Base-by-base conservation (phyloP, 2,888 invertebrate genomes). In the Callosobruchus maculatus region DNA sequence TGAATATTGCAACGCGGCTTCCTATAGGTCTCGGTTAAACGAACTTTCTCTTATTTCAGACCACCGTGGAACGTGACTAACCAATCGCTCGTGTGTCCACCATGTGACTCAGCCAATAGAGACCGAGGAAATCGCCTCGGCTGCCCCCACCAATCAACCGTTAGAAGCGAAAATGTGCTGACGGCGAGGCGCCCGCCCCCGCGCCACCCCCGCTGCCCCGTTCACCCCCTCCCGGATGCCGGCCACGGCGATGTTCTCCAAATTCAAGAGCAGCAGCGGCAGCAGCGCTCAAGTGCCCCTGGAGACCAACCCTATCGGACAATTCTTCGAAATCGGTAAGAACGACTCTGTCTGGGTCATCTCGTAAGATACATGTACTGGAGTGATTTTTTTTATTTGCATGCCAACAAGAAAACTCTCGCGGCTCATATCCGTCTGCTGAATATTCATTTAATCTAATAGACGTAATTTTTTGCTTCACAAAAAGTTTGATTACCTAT, bases 261-360 rank as follows among this genome's bases (percentile, higher is more conserved):
- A 93, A 88, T 92, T 93, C 85, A 93, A 92, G 85, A 90, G 91
- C 86, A 87, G 90, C 84, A 87, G 90, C 84, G 49, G 9, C 49
- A 86, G 87, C 83, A 86, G 86, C 83, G 84, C 86, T 81, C 88
- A 90, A 85, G 88, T 86, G 83, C 89, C 90, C 76, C 87, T 92
- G 78, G 94, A 94, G 83, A 91, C 90, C 81, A 95, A 95, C 87
- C 96, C 97, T 67, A 96, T 98, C 83, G 91, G 93, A 84, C 93
- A 95, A 84, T 93, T 93, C 88, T 98, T 94, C 87, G 95, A 96
- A 81, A 92, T 97, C 78, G 95, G 96, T 72, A 49, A 7, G 49
- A n/a, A n/a, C n/a, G n/a, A n/a, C n/a, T n/a, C n/a, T n/a, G n/a
- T n/a, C n/a, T n/a, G n/a, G n/a, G n/a, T n/a, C n/a, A n/a, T n/a